Base-by-base conservation (phyloP, 2,113 vertebrate genomes). In the Pelecanus crispus region DNA sequence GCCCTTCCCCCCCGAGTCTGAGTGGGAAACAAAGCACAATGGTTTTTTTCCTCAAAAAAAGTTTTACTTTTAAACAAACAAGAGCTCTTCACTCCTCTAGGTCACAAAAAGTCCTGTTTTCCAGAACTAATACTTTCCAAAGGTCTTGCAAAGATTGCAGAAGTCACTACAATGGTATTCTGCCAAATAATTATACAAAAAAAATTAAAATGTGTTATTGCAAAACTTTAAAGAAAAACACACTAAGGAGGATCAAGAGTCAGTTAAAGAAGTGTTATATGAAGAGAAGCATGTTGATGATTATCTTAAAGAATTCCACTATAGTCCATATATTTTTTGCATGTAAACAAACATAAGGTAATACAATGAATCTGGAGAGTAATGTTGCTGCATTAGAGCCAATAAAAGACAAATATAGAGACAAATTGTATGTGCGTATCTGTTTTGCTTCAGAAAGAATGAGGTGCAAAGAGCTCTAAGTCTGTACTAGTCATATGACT, bases 101-200 rank as follows among this genome's bases (percentile, higher is more conserved):
- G 68, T 95, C 78, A 94, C 45, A 66, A 66, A 65, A 77, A 44
- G 31, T 44, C 47, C 56, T 17, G 16, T 72, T 92, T 84, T 89
- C 34, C 24, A 55, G n/a, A 90, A 47, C 14, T 66, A 71, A 66
- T 79, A 17, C 20, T 79, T 84, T 66, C 52, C 50, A 81, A 75
- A 67, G 59, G 36, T 66, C 31, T 67, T 28, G 3, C 12, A 50
- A 14, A 81, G 68, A 71, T 42, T 79, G 52, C 13, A 72, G 47
- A 67, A 87, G 38, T 78, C 28, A 29, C 13, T 90, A 15, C 5
- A 61, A 29, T 26, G 25, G 10, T 83, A 70, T 78, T 62, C 40
- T 84, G 55, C 25, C 82, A 88, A 81, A 80, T 34, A 90, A 42
- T 58, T 83, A 13, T 22, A 63, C 4, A 1, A 50, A 91, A 73